Evolutionary conservation across 2,113 vertebrate genomes (phyloP).

Genomic region (Nothocercus julius): DNA sequence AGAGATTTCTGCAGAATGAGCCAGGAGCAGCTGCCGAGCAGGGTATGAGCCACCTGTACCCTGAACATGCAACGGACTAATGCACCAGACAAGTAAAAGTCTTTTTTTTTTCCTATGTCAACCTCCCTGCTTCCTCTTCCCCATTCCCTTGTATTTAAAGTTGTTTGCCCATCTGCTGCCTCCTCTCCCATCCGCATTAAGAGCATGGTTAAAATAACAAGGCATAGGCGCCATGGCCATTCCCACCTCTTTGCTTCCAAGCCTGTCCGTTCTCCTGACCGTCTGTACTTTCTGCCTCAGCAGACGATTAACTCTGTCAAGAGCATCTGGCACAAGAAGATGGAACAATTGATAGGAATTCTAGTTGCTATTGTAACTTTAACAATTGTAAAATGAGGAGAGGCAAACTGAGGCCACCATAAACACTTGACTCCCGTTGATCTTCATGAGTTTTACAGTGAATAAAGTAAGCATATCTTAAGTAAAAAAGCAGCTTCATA

Average conservation of each 20-base stretch:
- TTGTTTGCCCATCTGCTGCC: neutral
- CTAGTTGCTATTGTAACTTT: neutral
- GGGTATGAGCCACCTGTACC: neutral
- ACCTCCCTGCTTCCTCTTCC: neutral
- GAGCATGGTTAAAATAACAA: neutral
- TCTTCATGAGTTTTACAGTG: neutral
- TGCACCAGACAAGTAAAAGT: neutral
- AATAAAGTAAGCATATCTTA: neutral
- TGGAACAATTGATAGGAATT: neutral
- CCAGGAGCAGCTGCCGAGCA: neutral
- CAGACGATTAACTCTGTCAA: neutral
- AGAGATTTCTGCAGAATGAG: neutral
- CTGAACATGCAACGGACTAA: neutral
- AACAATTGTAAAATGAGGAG: neutral
- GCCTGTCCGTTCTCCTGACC: neutral
- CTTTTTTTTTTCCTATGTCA: neutral
- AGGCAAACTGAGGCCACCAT: neutral
- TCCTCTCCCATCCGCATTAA: neutral
- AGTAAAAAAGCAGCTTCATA: neutral
- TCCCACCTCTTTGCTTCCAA: neutral
- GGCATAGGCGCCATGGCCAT: neutral
- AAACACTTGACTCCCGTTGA: neutral
- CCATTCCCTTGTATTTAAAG: neutral
- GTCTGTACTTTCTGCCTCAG: neutral
- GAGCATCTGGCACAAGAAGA: neutral